Conservation (phyloP, 1,140 invertebrate genomes). For the Ceratina calcarata region DNA sequence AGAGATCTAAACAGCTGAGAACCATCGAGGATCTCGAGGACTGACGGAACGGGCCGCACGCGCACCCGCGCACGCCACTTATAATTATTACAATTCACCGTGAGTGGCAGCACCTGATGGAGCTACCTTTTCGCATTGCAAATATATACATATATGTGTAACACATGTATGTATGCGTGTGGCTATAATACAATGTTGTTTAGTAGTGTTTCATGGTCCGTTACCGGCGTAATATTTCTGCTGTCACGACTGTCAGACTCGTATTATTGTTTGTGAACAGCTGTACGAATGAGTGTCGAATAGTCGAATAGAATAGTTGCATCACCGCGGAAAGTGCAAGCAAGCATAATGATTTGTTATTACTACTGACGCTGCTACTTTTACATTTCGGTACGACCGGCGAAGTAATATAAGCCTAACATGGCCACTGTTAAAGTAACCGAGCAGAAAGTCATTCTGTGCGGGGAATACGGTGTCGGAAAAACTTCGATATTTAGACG, state of each 20-base stretch:
- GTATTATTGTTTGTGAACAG: slow-evolving; percentile 8
- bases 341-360: slow-evolving; percentile 13
- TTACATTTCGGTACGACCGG: slow-evolving; percentile 26
- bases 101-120: slow-evolving; percentile 9
- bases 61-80: not conserved
- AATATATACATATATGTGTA: not conserved
- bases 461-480: slow-evolving; percentile 96
- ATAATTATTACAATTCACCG: no score
- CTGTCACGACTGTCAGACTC: slow-evolving; percentile 32
- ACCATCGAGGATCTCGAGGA: no score
- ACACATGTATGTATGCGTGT: slow-evolving; percentile 9
- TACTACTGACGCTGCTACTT: slow-evolving; percentile 11
- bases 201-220: slow-evolving; percentile 22
- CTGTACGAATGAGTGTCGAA: slow-evolving; percentile 2
- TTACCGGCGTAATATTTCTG: slow-evolving; percentile 33
- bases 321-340: not conserved
- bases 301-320: slow-evolving; percentile 5
- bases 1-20: slow-evolving; percentile 34
- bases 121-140: not conserved
- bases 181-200: not conserved
- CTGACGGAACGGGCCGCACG: not conserved
- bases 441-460: slow-evolving; percentile 96
- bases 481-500: slow-evolving; percentile 96
- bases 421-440: slow-evolving; percentile 92
- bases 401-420: slow-evolving; percentile 38